A percentile compares a stretch with the other conserved stretches of the same genome.
These are phyloP conservation scores for Apodemus sylvaticus DNA, from an alignment of 2,113 vertebrate genomes.

Conservation along the genomic window DNA sequence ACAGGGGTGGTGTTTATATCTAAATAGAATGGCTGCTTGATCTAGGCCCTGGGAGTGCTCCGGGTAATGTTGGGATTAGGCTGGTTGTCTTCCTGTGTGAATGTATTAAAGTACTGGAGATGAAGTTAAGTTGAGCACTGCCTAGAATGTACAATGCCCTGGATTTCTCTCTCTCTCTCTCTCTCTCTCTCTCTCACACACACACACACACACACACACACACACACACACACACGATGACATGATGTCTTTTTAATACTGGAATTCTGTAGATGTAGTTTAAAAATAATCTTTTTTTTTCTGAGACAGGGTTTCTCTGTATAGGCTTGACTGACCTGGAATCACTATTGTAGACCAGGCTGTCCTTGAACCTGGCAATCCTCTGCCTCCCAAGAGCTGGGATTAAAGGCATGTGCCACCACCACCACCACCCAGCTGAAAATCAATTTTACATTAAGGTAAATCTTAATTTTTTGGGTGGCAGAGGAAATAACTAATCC, in stretches of 20 bases:
- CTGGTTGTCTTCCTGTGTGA: background rate
- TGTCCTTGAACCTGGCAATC: too few species aligned
- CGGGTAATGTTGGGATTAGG: background rate
- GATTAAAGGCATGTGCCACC: too few species aligned
- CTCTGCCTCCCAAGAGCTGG: too few species aligned
- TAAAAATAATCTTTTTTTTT: slow-evolving; percentile 12
- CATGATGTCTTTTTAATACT: background rate
- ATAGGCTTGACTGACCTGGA: too few species aligned
- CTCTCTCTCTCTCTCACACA: too few species aligned
- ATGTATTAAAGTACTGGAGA: background rate
- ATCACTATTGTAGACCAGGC: too few species aligned
- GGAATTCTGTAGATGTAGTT: slow-evolving; percentile 34
- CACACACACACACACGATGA: too few species aligned
- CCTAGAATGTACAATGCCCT: background rate
- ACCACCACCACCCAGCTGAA: background rate
- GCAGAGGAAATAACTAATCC: background rate
- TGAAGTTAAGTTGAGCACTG: background rate
- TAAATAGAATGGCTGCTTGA: background rate
- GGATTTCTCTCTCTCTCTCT: too few species aligned
- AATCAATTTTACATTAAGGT: background rate
- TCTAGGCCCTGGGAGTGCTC: background rate
- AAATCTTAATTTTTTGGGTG: slow-evolving; percentile 26
- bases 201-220: background rate
- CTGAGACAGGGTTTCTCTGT: too few species aligned
- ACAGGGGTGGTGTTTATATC: background rate